phyloP scores from a whole-genome alignment of 2,888 invertebrate species.

The Dynastes tityus region DNA sequence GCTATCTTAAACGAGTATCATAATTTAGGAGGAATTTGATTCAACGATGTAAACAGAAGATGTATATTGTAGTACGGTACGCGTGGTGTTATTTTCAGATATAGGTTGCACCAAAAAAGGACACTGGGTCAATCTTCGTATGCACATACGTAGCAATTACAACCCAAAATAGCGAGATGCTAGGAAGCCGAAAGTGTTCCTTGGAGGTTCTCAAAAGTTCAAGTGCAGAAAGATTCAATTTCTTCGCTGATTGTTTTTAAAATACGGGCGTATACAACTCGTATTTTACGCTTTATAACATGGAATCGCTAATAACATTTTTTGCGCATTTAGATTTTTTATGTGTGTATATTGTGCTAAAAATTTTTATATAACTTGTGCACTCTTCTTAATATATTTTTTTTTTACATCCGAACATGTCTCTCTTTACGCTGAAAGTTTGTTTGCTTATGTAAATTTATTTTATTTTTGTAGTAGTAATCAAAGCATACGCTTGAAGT shows the following conservation, averaged over 20 bases:
- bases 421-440: background rate
- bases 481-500: no score
- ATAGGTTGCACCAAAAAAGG: constrained; percentile 43
- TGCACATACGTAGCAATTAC: background rate
- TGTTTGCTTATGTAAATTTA: background rate
- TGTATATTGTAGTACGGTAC: background rate
- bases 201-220: constrained; percentile 9
- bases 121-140: constrained; percentile 29
- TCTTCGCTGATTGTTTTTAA: background rate
- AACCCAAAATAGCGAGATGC: constrained; percentile 8
- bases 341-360: background rate
- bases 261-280: background rate
- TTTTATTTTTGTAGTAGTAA: no score
- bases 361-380: background rate
- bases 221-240: background rate
- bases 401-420: no score
- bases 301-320: background rate
- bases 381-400: no score
- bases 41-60: constrained; percentile 17
- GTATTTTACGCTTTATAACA: background rate
- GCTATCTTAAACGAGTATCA: background rate
- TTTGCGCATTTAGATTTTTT: background rate
- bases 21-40: constrained; percentile 33
- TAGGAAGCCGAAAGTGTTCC: constrained; percentile 13
- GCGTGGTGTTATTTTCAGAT: constrained; percentile 23